Base-by-base conservation (phyloP, 2,113 vertebrate species). In the Engystomops pustulosus region DNA sequence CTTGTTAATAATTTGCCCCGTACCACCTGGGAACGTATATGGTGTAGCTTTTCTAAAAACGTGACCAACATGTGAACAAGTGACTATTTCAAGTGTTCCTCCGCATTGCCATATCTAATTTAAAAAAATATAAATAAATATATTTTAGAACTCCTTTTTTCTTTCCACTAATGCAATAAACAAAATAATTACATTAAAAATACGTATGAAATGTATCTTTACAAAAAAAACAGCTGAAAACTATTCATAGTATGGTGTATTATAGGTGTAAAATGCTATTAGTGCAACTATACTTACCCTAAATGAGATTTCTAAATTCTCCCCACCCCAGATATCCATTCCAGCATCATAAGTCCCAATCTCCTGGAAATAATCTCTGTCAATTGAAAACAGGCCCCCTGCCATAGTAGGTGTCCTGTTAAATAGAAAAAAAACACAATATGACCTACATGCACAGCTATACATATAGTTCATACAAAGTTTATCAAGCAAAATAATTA, bases 261-360 rank as follows among this genome's bases (percentile, higher is more conserved):
- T n/a, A 67, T n/a, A 32, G 14, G 5, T 23, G 6, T 15, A 47
- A 5, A 2, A 20, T 14, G 44, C 7, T 0, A 10, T 80, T 44
- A 14, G 4, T 36, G 25, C 10, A 60, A 27, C 17, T 23, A 55
- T 11, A 91, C 94, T 83, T 91, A 99, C 98, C 94, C 98, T 95
- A 89, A 99, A 99, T 85, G 98, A 99, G 90, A 99, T 99, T 92
- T 99, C 98, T 89, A 99, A 92, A 91, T 99, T 99, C 91, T 99
- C 98, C 90, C 98, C 98, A 85, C 97, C 98, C 98, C 98, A 99
- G 90, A 99, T 99, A 94, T 99, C 97, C 98, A 99, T 99, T 92
- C 98, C 98, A 89, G 97, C 96, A 90, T 99, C 98, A 55, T 99
- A 99, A 0, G 97, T 98, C 90, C 98, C 98, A 83, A 99, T 99